Conservation (phyloP, 2,888 invertebrate genomes). For the Papilio demoleus region DNA sequence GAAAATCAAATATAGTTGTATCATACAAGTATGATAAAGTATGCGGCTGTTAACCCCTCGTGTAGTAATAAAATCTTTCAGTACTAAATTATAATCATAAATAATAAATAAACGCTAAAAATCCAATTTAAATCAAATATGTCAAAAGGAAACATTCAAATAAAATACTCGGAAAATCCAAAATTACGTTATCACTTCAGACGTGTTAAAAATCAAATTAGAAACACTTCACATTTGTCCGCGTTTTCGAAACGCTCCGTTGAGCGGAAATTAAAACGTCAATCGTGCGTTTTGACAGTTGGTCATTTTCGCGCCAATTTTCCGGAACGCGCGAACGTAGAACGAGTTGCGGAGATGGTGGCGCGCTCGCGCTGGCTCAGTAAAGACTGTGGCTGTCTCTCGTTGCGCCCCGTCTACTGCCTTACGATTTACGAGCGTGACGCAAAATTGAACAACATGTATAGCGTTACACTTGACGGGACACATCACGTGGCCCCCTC, state of each 20-base stretch:
- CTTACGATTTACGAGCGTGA: conserved; percentile 76
- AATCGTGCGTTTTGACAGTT: conserved; percentile 65
- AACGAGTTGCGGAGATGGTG: conserved; percentile 57
- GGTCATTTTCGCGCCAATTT: conserved; percentile 82
- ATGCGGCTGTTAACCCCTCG: conserved; percentile 33
- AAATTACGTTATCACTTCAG: conserved; percentile 30
- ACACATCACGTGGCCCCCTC: conserved; percentile 56
- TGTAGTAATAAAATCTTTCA: not conserved
- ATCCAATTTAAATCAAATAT: not conserved
- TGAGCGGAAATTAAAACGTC: conserved; percentile 56
- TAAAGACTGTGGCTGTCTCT: conserved; percentile 66
- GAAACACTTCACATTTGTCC: conserved; percentile 53
- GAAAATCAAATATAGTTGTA: conserved; percentile 44
- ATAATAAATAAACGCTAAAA: not conserved
- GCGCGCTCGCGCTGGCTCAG: conserved; percentile 69
- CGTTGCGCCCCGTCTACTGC: conserved; percentile 66
- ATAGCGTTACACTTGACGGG: conserved; percentile 53
- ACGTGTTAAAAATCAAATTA: conserved; percentile 25
- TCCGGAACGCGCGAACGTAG: conserved; percentile 62
- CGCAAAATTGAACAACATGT: conserved; percentile 71
- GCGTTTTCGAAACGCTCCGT: conserved; percentile 46
- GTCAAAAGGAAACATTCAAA: conserved; percentile 33
- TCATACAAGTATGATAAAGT: conserved; percentile 47
- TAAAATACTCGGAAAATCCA: conserved; percentile 3
- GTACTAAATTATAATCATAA: too few relatives aligned